Percentiles rank a stretch among this genome's conserved stretches.
phyloP scores from a whole-genome alignment of 1,140 invertebrate genomes.

The Saxidomus purpurata region DNA sequence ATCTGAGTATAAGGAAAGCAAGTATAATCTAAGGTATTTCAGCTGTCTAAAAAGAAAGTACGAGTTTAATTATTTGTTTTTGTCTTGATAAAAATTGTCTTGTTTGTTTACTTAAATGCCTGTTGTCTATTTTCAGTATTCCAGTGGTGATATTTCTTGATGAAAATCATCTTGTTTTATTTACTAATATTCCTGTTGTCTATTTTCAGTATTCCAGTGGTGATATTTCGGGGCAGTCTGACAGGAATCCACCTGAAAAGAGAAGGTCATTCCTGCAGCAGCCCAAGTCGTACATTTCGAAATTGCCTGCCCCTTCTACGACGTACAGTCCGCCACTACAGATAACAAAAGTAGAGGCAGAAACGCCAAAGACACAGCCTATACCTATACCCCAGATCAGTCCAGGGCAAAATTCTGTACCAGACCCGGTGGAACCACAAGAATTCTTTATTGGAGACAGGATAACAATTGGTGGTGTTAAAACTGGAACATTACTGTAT shows the following conservation, averaged over 20 bases:
- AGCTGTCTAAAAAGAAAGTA: too few relatives aligned
- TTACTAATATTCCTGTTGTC: too few relatives aligned
- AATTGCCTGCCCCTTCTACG: conserved; percentile 17
- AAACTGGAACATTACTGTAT: conserved; percentile 78
- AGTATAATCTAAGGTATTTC: too few relatives aligned
- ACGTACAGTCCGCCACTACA: not conserved
- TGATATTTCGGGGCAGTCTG: conserved; percentile 3
- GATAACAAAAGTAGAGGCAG: not conserved
- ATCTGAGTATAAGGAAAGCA: too few relatives aligned
- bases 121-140: conserved; percentile 60
- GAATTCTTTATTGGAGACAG: conserved; percentile 71
- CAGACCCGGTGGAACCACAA: conserved; percentile 27
- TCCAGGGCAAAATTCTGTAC: not conserved
- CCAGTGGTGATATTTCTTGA: conserved; percentile 8
- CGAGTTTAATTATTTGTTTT: too few relatives aligned
- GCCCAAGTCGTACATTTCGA: conserved; percentile 52
- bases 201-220: conserved; percentile 53
- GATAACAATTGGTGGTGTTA: conserved; percentile 78
- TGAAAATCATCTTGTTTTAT: too few relatives aligned
- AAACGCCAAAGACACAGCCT: conserved; percentile 42
- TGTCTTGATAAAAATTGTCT: too few relatives aligned
- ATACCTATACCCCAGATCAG: conserved; percentile 51
- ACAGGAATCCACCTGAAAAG: conserved; percentile 54
- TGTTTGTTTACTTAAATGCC: too few relatives aligned
- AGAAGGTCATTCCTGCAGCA: conserved; percentile 76